Base-by-base conservation (phyloP, 2,888 invertebrate species). In the Chouioia cunea region DNA sequence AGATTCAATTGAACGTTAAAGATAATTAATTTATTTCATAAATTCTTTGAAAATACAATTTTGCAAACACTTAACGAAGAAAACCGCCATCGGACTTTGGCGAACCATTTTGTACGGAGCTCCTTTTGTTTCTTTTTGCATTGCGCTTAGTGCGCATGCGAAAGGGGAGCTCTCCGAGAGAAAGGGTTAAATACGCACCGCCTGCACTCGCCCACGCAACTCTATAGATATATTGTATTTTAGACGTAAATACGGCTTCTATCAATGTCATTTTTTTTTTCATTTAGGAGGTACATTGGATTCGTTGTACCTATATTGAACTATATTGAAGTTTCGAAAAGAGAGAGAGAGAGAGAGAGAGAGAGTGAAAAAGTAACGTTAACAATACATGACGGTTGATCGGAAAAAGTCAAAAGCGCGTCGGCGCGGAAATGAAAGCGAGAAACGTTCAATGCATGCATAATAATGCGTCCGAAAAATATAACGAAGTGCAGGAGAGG, bases 331-430 rank as follows among this genome's bases (percentile, higher is more conserved):
- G 46, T 46, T 4, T 12, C 54, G 50, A 57, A 50, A 27, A 22
- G 16, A 4, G 27, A 20, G 23, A 27, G 6, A 66, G 44, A 50
- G 50, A 36, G 52, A n/a, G 22, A 16, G 27, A 60, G n/a, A 63
- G 23, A 43, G 36, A 71, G 58, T 64, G 72, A 54, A 68, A 73
- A 64, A 68, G 71, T 73, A 67, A 72, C 71, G 75, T 74, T 76
- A 74, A 77, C 76, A 76, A 76, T 70, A 74, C 73, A 68, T 46
- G 75, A 76, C 76, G 76, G 77, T 76, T 75, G 69, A 43, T 8
- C 36, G 10, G 15, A 23, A 14, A 36, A 46, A 67, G 27, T 27
- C 27, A 27, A 27, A 27, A 27, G 27, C 27, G 27, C 27, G 27
- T 27, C 27, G 27, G 27, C 27, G 27, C 27, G 27, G 27, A 27